Evolutionary conservation across 2,888 invertebrate species (phyloP).

Genomic region (Chaetoderma sp.): DNA sequence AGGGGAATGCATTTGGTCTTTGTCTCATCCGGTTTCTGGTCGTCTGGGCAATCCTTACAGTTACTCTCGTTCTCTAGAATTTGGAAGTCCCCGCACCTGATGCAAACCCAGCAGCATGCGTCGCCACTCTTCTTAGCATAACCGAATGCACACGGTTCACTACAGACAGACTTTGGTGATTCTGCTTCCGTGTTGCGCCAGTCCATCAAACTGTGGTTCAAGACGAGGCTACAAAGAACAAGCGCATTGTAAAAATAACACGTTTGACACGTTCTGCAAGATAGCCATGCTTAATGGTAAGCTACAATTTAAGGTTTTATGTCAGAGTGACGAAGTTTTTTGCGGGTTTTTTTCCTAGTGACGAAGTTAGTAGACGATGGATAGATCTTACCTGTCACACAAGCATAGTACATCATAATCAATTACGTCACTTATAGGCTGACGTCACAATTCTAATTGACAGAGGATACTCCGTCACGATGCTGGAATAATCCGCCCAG

Average conservation of each 20-base stretch:
- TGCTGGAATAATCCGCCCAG: too few relatives aligned
- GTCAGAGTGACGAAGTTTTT: too few relatives aligned
- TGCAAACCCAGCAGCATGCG: constrained; percentile 81
- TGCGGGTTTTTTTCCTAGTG: too few relatives aligned
- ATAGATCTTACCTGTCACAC: too few relatives aligned
- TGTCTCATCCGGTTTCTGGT: constrained; percentile 75
- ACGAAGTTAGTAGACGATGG: too few relatives aligned
- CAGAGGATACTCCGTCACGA: too few relatives aligned
- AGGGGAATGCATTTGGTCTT: constrained; percentile 73
- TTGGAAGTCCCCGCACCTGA: constrained; percentile 76
- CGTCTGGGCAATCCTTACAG: constrained; percentile 74
- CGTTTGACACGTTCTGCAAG: too few relatives aligned
- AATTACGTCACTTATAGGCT: too few relatives aligned
- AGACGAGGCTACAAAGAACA: constrained; percentile 43
- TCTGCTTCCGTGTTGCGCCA: constrained; percentile 45
- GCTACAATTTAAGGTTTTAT: too few relatives aligned
- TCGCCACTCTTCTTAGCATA: constrained; percentile 70
- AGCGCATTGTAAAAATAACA: not conserved
- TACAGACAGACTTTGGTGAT: constrained; percentile 77
- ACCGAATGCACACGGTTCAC: constrained; percentile 75
- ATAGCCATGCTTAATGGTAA: too few relatives aligned
- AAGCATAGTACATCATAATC: too few relatives aligned
- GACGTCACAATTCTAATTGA: too few relatives aligned
- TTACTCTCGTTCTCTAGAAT: constrained; percentile 69
- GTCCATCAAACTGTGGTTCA: constrained; percentile 45